Evolutionary conservation across 2,888 invertebrate species (phyloP), one percentile per base, ranked within the genome.

Genomic region (Drosophila austrosaltans): DNA sequence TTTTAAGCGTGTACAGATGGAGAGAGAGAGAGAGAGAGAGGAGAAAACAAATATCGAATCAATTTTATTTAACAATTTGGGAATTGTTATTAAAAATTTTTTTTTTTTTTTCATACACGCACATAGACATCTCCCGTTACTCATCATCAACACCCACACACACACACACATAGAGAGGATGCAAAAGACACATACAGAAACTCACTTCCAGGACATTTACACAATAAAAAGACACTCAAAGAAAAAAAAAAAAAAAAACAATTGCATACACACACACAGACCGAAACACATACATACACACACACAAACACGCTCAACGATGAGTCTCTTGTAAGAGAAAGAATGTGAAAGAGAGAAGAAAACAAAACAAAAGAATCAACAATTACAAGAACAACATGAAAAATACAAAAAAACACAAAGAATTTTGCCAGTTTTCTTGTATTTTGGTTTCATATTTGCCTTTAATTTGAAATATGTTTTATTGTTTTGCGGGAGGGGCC

Each of bases 241-340:
- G 40, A 48, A 40, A 39, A 10, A 39, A 39, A 36, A 39, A 36
- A 2, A 32, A 16, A 16, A 16, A 16, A 16, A 16, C 16, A 16
- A 16, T 16, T 16, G 12, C 57, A 54, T 4, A 28, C 53, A 42
- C 40, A 32, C 57, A 69, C 53, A 53, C 53, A 63, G 7, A 57
- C 57, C 48, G n/a, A 8, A 3, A 30, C 5, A 16, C 16, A 58
- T 39, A 36, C 48, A 32, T 39, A 62, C 36, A 68, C 53, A 73
- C 72, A 72, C 70, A 76, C 69, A 71, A 79, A 78, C 79, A 84
- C 79, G 80, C 76, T 79, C 79, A 82, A 78, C 76, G 16, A 16
- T 16, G 63, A 56, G 56, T 39, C 39, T 84, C 76, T 74, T 84
- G 76, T 76, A 76, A 76, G 72, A 63, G 65, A 69, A 69, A 61